Percentiles rank a stretch among this genome's conserved stretches.
phyloP scores from a whole-genome alignment of 2,113 vertebrate species.

The Aphyosemion australe region DNA sequence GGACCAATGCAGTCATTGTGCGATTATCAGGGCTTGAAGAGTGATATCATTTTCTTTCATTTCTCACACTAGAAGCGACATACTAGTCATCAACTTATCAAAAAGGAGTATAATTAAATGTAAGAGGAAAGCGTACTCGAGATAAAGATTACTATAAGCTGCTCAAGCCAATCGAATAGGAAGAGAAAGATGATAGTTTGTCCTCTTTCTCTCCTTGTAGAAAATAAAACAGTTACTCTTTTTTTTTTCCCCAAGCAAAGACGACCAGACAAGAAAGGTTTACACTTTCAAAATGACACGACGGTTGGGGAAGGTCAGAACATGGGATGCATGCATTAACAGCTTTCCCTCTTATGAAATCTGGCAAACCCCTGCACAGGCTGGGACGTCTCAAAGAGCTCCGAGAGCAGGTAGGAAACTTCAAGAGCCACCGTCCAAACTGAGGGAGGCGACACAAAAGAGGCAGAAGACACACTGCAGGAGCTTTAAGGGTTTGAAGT shows the following conservation, averaged over 20 bases:
- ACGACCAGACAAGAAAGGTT: conserved; percentile 57
- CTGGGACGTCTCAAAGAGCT: conserved; percentile 61
- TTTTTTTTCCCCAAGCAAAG: neutral
- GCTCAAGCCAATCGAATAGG: conserved; percentile 48
- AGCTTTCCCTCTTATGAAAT: conserved; percentile 68
- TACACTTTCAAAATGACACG: conserved; percentile 62
- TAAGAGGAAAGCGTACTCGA: conserved; percentile 66
- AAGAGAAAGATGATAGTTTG: conserved; percentile 41
- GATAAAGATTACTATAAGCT: conserved; percentile 68
- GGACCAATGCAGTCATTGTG: conserved; percentile 55
- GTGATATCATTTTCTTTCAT: conserved; percentile 67
- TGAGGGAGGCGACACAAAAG: conserved; percentile 55
- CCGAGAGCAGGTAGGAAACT: conserved; percentile 63
- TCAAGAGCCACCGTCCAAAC: conserved; percentile 67
- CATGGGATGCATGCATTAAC: conserved; percentile 64
- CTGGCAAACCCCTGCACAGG: conserved; percentile 47
- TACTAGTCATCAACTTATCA: conserved; percentile 77
- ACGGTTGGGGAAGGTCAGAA: conserved; percentile 65
- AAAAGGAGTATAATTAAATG: conserved; percentile 76
- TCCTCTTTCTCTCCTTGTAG: conserved; percentile 32
- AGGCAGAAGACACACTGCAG: conserved; percentile 59
- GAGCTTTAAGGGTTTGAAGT: conserved; percentile 71
- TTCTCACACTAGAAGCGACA: conserved; percentile 68
- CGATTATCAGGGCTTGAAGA: conserved; percentile 60
- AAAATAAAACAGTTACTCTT: conserved; percentile 47